Conservation (phyloP, 1,140 invertebrate genomes). For the Nomia melanderi region DNA sequence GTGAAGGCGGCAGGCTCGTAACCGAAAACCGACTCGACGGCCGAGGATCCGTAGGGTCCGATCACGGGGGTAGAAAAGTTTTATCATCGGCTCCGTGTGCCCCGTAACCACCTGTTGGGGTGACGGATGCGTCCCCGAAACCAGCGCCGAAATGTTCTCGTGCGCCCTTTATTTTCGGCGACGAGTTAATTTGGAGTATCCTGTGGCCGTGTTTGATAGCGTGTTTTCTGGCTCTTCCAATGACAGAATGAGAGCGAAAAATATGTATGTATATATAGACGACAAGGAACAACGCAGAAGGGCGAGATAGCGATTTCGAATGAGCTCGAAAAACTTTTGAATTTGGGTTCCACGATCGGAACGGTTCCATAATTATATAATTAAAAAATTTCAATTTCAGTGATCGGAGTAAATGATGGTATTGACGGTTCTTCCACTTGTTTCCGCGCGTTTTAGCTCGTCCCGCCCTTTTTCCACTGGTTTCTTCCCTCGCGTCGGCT, state of each 20-base stretch:
- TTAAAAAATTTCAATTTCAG: not conserved
- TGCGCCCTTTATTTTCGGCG: constrained; percentile 53
- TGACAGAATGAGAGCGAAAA: not conserved
- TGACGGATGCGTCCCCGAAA: constrained; percentile 9
- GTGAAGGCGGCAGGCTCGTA: constrained; percentile 28
- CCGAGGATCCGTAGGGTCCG: not conserved
- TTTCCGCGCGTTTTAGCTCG: not conserved
- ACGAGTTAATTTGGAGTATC: constrained; percentile 55
- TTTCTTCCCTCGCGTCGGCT: not conserved
- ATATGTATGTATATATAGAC: constrained; percentile 6
- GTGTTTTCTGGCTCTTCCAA: constrained; percentile 16
- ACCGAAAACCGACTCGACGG: constrained; percentile 25
- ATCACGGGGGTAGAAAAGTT: constrained; percentile 45
- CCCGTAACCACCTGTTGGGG: constrained; percentile 66
- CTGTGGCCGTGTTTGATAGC: constrained; percentile 42
- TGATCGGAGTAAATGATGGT: constrained; percentile 19
- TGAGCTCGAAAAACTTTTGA: no score
- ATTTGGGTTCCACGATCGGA: no score
- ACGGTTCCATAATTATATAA: no score
- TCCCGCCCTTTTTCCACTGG: constrained; percentile 14
- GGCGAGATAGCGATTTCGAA: not conserved
- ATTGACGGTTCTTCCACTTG: constrained; percentile 3
- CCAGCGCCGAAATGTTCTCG: constrained; percentile 4
- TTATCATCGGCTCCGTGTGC: constrained; percentile 26
- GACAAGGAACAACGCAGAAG: constrained; percentile 19